phyloP scores from a whole-genome alignment of 2,113 vertebrate species.

The Neodontobutis hainanensis region DNA sequence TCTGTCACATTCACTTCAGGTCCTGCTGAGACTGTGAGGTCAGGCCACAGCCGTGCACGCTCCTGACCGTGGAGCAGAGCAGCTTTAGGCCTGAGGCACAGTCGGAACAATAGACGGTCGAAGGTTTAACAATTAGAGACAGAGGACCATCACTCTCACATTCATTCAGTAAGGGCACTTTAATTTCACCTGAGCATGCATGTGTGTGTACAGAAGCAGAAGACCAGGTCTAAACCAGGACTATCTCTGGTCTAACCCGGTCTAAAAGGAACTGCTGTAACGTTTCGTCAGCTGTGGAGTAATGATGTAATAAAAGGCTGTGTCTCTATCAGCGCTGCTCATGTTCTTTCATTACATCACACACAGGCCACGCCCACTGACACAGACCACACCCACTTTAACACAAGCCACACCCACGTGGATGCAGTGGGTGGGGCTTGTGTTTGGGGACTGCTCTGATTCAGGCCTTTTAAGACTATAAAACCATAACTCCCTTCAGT shows the following conservation, averaged over 20 bases:
- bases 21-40: too few relatives aligned
- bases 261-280: neutral
- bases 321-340: slow-evolving; percentile 35
- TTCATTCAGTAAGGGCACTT: too few relatives aligned
- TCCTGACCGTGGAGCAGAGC: too few relatives aligned
- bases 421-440: neutral
- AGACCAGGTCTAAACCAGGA: slow-evolving; percentile 1
- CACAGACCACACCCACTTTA: slow-evolving; percentile 49
- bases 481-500: slow-evolving; percentile 4
- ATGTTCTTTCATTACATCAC: slow-evolving; percentile 45
- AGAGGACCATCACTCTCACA: too few relatives aligned
- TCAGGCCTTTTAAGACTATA: too few relatives aligned
- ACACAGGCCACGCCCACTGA: slow-evolving; percentile 18
- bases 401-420: slow-evolving; percentile 6
- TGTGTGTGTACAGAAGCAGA: too few relatives aligned
- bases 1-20: too few relatives aligned
- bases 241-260: neutral
- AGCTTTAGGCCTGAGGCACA: too few relatives aligned
- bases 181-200: too few relatives aligned
- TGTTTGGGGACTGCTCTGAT: neutral
- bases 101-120: too few relatives aligned
- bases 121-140: too few relatives aligned
- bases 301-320: slow-evolving; percentile 14
- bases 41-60: too few relatives aligned
- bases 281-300: neutral